phyloP scores from a whole-genome alignment of 2,113 vertebrate genomes.

The Todiramphus saurophagus region DNA sequence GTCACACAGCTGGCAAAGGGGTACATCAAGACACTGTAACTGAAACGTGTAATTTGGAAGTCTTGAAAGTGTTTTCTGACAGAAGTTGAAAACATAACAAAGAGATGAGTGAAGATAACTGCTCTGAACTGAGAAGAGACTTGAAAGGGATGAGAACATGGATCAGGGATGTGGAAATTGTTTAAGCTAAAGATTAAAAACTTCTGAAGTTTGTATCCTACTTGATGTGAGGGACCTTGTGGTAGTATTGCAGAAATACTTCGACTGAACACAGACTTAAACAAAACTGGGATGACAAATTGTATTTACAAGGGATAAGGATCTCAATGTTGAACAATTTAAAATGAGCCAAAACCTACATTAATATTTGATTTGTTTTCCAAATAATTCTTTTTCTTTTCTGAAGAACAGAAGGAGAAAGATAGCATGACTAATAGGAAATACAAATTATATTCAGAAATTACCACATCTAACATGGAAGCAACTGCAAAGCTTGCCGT shows the following conservation, averaged over 20 bases:
- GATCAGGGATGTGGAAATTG: background rate
- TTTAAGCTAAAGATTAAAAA: background rate
- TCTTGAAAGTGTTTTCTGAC: background rate
- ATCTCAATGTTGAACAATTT: background rate
- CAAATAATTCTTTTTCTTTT: background rate
- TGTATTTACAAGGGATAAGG: background rate
- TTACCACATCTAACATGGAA: background rate
- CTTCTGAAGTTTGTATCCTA: background rate
- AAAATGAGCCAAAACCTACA: background rate
- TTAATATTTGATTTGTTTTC: background rate
- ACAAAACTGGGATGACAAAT: background rate
- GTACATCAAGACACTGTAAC: background rate
- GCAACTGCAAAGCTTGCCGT: background rate
- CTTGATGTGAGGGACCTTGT: background rate
- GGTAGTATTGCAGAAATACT: background rate
- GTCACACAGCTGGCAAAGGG: background rate
- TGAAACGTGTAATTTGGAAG: background rate
- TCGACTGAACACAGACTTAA: background rate
- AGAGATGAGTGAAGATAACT: background rate
- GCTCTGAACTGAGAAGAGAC: background rate
- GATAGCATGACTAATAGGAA: background rate
- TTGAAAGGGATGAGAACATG: background rate
- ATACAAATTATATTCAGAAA: background rate
- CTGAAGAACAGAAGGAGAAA: background rate
- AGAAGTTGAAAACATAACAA: background rate